These are phyloP conservation scores for Cecidostiba fungosa DNA, from an alignment of 2,888 invertebrate species.

Conservation along the genomic window DNA sequence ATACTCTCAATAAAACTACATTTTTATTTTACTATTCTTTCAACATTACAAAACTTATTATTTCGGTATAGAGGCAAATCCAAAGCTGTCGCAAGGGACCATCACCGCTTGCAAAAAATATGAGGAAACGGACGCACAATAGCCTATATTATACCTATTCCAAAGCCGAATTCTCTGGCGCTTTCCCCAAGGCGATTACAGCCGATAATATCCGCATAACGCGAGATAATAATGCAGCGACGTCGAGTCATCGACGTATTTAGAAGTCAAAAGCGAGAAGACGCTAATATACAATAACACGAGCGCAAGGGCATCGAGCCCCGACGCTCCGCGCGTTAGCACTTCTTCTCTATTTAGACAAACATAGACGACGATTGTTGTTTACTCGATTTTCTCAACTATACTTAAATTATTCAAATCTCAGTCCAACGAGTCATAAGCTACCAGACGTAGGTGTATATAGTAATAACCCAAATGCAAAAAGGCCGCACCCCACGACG, in stretches of 20 bases:
- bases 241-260: conserved; percentile 54
- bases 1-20: background rate
- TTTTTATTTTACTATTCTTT: too few species aligned
- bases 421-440: background rate
- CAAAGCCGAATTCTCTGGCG: conserved; percentile 46
- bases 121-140: too few species aligned
- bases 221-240: background rate
- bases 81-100: too few species aligned
- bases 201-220: conserved; percentile 46
- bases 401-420: background rate
- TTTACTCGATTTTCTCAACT: background rate
- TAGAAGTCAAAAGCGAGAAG: conserved; percentile 27
- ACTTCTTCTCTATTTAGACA: background rate
- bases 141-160: too few species aligned
- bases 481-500: conserved; percentile 3
- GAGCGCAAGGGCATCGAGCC: background rate
- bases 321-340: background rate
- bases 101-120: background rate
- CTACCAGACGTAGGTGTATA: background rate
- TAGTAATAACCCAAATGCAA: background rate
- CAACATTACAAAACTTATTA: too few species aligned
- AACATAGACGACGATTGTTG: background rate
- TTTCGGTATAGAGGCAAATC: too few species aligned
- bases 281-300: background rate
- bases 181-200: background rate